Conservation (phyloP, 2,797 vertebrate genomes). For the Bufotes viridis region DNA sequence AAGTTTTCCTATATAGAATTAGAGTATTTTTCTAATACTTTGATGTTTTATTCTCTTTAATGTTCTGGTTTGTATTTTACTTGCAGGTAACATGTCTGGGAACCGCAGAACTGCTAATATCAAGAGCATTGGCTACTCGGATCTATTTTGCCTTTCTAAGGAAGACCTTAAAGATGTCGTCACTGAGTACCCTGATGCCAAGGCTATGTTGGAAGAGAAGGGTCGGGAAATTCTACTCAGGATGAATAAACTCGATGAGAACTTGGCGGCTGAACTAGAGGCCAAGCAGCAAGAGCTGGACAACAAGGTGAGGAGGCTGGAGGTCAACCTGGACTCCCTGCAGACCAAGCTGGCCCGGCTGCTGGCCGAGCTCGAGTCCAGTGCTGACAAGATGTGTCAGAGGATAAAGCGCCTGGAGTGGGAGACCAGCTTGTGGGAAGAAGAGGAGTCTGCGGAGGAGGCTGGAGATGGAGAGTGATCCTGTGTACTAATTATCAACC, state of each 20-base stretch:
- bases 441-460: conserved; percentile 63
- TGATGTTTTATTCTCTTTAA: too few species aligned
- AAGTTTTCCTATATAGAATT: background rate
- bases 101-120: conserved; percentile 95
- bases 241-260: conserved; percentile 85
- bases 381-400: conserved; percentile 80
- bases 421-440: conserved; percentile 73
- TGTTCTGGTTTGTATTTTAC: background rate
- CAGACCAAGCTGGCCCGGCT: conserved; percentile 83
- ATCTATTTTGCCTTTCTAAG: conserved; percentile 93
- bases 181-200: conserved; percentile 86
- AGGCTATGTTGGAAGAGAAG: conserved; percentile 86
- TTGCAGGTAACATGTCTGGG: conserved; percentile 86
- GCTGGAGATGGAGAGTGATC: background rate
- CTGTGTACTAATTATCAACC: too few species aligned
- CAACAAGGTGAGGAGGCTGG: conserved; percentile 65
- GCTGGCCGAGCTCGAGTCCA: conserved; percentile 81
- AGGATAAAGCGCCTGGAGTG: conserved; percentile 81
- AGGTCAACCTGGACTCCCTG: conserved; percentile 74
- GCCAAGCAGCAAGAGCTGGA: conserved; percentile 68
- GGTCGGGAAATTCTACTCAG: conserved; percentile 88
- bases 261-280: conserved; percentile 65
- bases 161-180: conserved; percentile 87
- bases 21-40: too few species aligned
- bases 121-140: conserved; percentile 89